phyloP scores from a whole-genome alignment of 1,140 invertebrate genomes.

The Sipha flava region DNA sequence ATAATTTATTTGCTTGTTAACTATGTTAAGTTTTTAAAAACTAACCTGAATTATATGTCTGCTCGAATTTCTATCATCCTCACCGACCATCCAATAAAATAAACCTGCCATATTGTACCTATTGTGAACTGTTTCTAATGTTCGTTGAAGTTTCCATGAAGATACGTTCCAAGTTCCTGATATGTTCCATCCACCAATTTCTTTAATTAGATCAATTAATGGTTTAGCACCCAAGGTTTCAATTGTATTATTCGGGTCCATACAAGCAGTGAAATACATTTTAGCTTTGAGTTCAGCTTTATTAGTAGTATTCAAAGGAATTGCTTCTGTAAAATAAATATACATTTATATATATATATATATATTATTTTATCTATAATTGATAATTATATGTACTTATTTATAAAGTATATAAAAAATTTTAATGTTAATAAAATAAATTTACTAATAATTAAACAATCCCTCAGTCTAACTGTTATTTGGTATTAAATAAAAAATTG shows the following conservation, averaged over 20 bases:
- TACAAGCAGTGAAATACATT: constrained; percentile 83
- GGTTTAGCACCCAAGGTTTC: constrained; percentile 73
- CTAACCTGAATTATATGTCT: constrained; percentile 72
- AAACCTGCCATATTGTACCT: constrained; percentile 78
- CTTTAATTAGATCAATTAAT: constrained; percentile 62
- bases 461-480: too few species aligned
- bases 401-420: too few species aligned
- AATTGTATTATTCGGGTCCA: constrained; percentile 86
- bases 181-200: constrained; percentile 67
- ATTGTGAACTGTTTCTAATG: constrained; percentile 74
- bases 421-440: too few species aligned
- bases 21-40: too few species aligned
- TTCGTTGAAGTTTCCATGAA: constrained; percentile 67
- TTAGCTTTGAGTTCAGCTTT: constrained; percentile 82
- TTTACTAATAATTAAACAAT: too few species aligned
- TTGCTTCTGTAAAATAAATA: constrained; percentile 45
- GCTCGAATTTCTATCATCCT: constrained; percentile 86
- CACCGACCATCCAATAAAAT: constrained; percentile 83
- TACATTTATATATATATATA: neutral
- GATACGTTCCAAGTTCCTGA: constrained; percentile 50
- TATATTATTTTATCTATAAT: too few species aligned
- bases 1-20: too few species aligned
- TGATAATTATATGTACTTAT: too few species aligned
- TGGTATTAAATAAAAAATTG: too few species aligned
- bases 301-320: constrained; percentile 55